A percentile compares a stretch with the other conserved stretches of the same genome.
phyloP scores from a whole-genome alignment of 2,888 invertebrate genomes.

The Cephus nigrinus region DNA sequence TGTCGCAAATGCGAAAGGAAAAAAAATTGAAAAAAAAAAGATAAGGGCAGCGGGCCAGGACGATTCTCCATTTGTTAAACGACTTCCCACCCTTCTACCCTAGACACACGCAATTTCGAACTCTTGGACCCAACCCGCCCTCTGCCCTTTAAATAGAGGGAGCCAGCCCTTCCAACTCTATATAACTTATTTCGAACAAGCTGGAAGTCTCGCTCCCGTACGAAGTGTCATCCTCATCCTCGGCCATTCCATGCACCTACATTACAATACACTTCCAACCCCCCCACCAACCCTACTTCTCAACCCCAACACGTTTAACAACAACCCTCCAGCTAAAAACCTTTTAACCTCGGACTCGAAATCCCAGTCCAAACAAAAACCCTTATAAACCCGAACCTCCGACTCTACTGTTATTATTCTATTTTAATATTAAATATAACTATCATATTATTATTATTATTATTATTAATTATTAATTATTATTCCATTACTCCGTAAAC shows the following conservation, averaged over 20 bases:
- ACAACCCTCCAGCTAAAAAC: background rate
- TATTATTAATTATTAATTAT: slow-evolving; percentile 56
- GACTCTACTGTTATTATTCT: slow-evolving; percentile 5
- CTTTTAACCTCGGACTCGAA: background rate
- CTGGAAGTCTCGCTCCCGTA: background rate
- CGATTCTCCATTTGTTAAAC: background rate
- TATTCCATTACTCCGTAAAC: slow-evolving; percentile 47
- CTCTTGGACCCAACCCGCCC: slow-evolving; percentile 8
- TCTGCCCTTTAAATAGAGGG: slow-evolving; percentile 2
- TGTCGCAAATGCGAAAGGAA: slow-evolving; percentile 15
- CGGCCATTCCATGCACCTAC: background rate
- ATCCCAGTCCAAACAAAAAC: background rate
- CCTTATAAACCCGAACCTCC: background rate
- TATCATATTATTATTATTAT: slow-evolving; percentile 40
- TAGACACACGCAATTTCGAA: background rate
- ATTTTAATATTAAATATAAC: slow-evolving; percentile 22
- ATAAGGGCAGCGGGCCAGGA: slow-evolving; percentile 9
- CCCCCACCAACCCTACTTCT: background rate
- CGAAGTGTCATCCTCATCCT: background rate
- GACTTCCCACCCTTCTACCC: background rate
- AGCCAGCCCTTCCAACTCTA: background rate
- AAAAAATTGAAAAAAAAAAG: slow-evolving; percentile 24
- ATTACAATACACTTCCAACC: background rate
- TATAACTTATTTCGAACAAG: slow-evolving; percentile 10
- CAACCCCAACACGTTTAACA: background rate